Evolutionary conservation across 2,797 vertebrate species (phyloP).

Genomic region (Xenops minutus): DNA sequence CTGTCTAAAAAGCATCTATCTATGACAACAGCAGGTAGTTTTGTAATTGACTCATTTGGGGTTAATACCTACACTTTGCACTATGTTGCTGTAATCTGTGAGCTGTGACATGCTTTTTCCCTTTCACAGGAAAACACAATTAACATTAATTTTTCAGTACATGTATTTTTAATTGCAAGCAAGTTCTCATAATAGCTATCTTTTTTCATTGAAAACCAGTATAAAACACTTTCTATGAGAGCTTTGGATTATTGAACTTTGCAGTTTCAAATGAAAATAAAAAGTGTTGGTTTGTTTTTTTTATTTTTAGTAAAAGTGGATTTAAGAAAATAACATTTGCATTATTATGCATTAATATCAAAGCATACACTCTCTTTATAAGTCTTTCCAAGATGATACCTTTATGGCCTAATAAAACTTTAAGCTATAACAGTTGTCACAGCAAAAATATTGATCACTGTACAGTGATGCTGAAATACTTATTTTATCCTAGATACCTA

Average conservation of each 20-base stretch:
- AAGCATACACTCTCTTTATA: neutral
- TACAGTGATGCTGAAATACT: neutral
- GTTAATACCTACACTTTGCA: neutral
- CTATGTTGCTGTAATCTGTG: neutral
- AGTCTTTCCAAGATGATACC: neutral
- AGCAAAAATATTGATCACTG: neutral
- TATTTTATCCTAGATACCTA: neutral
- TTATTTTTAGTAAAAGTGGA: neutral
- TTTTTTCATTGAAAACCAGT: neutral
- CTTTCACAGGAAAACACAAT: neutral
- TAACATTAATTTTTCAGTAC: neutral
- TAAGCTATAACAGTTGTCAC: neutral
- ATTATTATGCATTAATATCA: neutral
- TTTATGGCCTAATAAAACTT: neutral
- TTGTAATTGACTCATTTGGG: neutral
- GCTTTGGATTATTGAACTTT: neutral
- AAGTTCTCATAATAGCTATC: neutral
- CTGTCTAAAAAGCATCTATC: neutral
- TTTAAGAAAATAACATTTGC: neutral
- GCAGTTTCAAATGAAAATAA: neutral
- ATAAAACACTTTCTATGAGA: neutral
- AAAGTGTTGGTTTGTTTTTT: rapidly evolving
- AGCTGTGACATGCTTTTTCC: neutral
- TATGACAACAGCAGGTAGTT: neutral
- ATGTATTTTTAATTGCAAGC: neutral